Base-by-base conservation (phyloP, 2,113 vertebrate species). In the Podarcis muralis region DNA sequence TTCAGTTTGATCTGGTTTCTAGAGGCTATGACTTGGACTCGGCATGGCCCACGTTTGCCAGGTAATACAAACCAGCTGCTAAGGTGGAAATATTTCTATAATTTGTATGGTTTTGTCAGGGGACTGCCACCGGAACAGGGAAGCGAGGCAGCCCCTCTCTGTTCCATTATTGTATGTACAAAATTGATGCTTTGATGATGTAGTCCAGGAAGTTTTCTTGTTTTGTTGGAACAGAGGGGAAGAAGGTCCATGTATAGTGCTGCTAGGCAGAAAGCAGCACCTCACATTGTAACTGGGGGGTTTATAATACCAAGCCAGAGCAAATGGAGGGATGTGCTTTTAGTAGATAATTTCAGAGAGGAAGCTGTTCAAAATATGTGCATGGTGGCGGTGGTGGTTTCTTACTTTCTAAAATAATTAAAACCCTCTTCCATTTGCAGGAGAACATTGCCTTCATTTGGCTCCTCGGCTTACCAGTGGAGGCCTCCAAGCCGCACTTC, bases 401-500 rank as follows among this genome's bases (percentile, higher is more conserved):
- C 59, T 18, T 16, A 62, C 43, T 48, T 48, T 48, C 43, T 48
- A 62, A 62, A 62, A 62, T 16, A 62, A 32, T 9, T 2, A 18
- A 62, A 77, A 93, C 88, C 81, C n/a, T 87, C 27, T 94, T 48
- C 92, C 82, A 37, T 89, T 87, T 88, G 27, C 94, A 99, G 99
- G 96, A 97, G 98, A 93, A 99, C 98, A 0, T 92, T 99, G 90
- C 97, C 96, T 80, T 94, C 96, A 0, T 87, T 95, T 89, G 95
- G 96, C 91, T 97, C 98, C 69, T 90, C 97, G 53, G 95, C 97
- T 1, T 97, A 97, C 84, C 72, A 97, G 62, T 99, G 98, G 98
- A 98, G 96, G 81, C 96, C 98, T 72, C 98, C 98, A 66, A 99
- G 98, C 95, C 97, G 98, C 75, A 99, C 98, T 95, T 99, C 99